These are phyloP conservation scores for Echeneis naucrates DNA, from an alignment of 2,797 vertebrate species.

Conservation along the genomic window DNA sequence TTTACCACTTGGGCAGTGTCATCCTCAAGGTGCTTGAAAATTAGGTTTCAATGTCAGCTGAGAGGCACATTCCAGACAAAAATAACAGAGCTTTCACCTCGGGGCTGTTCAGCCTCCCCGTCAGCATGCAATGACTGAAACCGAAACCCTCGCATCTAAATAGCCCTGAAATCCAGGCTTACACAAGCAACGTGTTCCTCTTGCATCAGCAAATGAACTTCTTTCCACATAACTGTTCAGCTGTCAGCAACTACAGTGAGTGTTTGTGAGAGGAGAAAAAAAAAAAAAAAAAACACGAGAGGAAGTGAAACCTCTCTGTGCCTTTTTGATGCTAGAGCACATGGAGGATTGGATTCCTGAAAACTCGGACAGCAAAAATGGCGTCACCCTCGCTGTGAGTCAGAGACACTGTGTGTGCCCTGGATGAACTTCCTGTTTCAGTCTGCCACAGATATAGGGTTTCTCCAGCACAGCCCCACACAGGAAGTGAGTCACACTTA, in stretches of 20 bases:
- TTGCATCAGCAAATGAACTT: slow-evolving; percentile 77
- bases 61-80: slow-evolving; percentile 67
- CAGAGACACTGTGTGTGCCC: slow-evolving; percentile 71
- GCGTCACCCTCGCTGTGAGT: slow-evolving; percentile 77
- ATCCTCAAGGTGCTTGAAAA: slow-evolving; percentile 81
- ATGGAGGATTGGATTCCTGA: slow-evolving; percentile 76
- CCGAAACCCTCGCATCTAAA: slow-evolving; percentile 63
- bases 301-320: slow-evolving; percentile 73
- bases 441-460: slow-evolving; percentile 78
- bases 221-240: slow-evolving; percentile 70
- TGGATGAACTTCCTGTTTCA: slow-evolving; percentile 82
- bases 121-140: slow-evolving; percentile 60
- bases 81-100: slow-evolving; percentile 70
- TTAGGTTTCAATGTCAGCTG: slow-evolving; percentile 81
- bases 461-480: slow-evolving; percentile 77
- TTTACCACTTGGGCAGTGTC: slow-evolving; percentile 70
- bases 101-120: slow-evolving; percentile 52
- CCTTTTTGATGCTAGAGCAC: slow-evolving; percentile 71
- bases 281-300: slow-evolving; percentile 22
- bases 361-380: slow-evolving; percentile 78
- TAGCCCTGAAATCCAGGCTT: slow-evolving; percentile 68
- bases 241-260: slow-evolving; percentile 71
- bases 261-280: slow-evolving; percentile 65
- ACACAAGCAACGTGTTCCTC: slow-evolving; percentile 71
- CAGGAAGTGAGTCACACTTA: slow-evolving; percentile 83